Base-by-base conservation (phyloP, 2,888 invertebrate genomes). In the Exocentrus adspersus region DNA sequence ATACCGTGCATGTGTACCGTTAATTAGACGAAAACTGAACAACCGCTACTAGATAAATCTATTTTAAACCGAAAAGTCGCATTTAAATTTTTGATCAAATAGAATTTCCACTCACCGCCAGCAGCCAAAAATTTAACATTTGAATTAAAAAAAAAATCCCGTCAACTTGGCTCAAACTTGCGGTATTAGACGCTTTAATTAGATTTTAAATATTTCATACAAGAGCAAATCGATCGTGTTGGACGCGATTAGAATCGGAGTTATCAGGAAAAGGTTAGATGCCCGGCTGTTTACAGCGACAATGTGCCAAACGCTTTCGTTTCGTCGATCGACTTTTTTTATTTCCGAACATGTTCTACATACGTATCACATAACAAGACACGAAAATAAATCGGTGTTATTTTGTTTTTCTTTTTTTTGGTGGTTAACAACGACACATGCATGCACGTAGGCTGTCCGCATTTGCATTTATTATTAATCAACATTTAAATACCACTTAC, bases 81-180 rank as follows among this genome's bases (percentile, higher is more conserved):
- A 70, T 75, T 75, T 71, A 75, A 76, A 79, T 80, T 80, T 80
- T 79, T 77, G 79, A 75, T 77, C 79, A 78, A 79, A 79, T 74
- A 78, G 79, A 78, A 79, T 79, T 78, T 78, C 78, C 68, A 70
- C 76, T 64, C 65, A 56, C 62, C 46, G 67, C 57, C 45, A 42
- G 63, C 64, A 46, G 82, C 82, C 82, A 82, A 82, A 82, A 82
- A 82, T 82, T 82, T 82, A 82, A 80, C 82, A 82, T 82, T 82
- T 82, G 78, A 74, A 78, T 77, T 77, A 77, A 76, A 79, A 79
- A 81, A 81, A 77, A 72, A 71, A 67, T 71, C 61, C 69, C n/a
- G n/a, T 63, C 62, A 72, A 73, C 72, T 75, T 75, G 75, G 75
- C 75, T 66, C 69, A 64, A 67, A 67, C 58, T 58, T 63, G 62